Base-by-base conservation (phyloP, 1,140 invertebrate species). In the Drosophila elegans region DNA sequence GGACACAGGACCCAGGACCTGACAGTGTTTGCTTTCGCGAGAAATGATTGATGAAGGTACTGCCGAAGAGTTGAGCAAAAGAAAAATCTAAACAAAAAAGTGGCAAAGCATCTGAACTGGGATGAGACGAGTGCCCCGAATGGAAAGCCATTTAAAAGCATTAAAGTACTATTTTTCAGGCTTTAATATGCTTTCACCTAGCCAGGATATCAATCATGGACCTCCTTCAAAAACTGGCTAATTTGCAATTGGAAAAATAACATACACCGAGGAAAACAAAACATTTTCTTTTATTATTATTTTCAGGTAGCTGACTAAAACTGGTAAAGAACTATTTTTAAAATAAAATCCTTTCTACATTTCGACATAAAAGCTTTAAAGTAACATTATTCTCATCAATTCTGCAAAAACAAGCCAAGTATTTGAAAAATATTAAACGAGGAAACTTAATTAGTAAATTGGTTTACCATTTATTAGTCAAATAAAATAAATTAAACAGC, bases 11-110 rank as follows among this genome's bases (percentile, higher is more conserved):
- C 41, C 74, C 75, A 51, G 75, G 69, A 48, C 56, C 76, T 82
- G 82, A 76, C 82, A 82, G 73, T 53, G 62, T 76, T 76, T 76
- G 74, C 73, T 44, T 76, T 76, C 73, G 44, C 71, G 68, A 86
- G 78, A 82, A 86, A 86, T 86, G 83, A 86, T 86, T 86, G 82
- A 86, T 86, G 83, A 82, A 86, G 83, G 78, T 82, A 86, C 68
- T 51, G 83, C 68, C 68, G 62, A 85, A 83, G 76, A 79, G 71
- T 71, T 74, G 48, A 55, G 55, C 49, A 82, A 82, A 71, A 61
- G 44, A 36, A 51, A 66, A 62, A 66, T 45, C 45, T 61, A 59
- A 56, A 60, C 39, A 60, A 55, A 57, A 42, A 67, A 46, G 12
- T 12, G 27, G 25, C 12, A 39, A 59, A 48, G 57, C 16, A n/a